Conservation (phyloP, 64 coral and sea anemone genomes). For the Montipora foliosa region DNA sequence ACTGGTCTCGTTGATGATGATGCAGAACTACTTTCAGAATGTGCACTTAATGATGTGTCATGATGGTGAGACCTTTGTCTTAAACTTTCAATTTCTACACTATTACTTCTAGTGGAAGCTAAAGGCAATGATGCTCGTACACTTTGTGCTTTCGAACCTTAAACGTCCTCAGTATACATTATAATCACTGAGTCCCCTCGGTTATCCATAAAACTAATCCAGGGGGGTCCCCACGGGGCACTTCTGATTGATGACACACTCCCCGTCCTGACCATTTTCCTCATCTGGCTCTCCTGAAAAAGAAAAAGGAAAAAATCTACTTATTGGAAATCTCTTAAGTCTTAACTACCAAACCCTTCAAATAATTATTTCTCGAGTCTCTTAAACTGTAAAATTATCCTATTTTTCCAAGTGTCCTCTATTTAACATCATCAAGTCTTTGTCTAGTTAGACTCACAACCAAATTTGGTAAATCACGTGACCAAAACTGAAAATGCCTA, state of each 20-base stretch:
- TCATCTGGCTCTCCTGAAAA: constrained; percentile 47
- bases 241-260: constrained; percentile 7
- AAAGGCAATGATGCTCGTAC: constrained; percentile 6
- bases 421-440: too few relatives aligned
- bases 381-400: too few relatives aligned
- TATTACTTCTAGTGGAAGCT: constrained; percentile 17
- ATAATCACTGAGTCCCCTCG: constrained; percentile 29
- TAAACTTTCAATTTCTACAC: neutral
- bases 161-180: constrained; percentile 72
- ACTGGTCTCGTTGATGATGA: constrained; percentile 15
- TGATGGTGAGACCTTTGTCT: constrained; percentile 7
- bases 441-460: too few relatives aligned
- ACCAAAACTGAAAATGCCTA: too few relatives aligned
- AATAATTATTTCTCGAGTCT: too few relatives aligned
- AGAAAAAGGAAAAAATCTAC: neutral
- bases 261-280: constrained; percentile 32
- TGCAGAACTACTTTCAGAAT: constrained; percentile 8
- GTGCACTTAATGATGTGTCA: neutral
- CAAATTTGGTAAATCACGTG: too few relatives aligned
- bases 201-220: constrained; percentile 30
- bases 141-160: constrained; percentile 25
- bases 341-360: too few relatives aligned
- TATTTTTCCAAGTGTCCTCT: too few relatives aligned
- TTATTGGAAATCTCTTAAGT: too few relatives aligned
- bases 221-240: neutral